Base-by-base conservation (phyloP, 1,140 invertebrate species). In the Asbolus verrucosus region DNA sequence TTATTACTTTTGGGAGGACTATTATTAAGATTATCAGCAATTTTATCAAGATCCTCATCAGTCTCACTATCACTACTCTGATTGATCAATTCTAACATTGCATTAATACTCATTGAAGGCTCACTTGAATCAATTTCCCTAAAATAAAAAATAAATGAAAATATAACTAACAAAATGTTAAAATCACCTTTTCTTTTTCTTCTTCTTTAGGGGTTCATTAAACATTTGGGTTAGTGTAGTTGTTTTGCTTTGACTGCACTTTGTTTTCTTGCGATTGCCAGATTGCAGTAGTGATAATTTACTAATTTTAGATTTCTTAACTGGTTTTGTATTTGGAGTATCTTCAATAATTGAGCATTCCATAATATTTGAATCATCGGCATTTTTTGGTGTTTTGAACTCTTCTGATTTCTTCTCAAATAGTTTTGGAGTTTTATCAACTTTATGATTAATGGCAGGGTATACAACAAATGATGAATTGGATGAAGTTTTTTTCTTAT, bases 11-110 rank as follows among this genome's bases (percentile, higher is more conserved):
- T 46, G 31, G 14, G 60, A 21, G 13, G 19, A 33, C n/a, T n/a
- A n/a, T n/a, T n/a, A n/a, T 61, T 50, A 62, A 21, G 39, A 41
- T 27, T 8, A 54, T 46, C 43, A 13, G 38, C 24, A 36, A 39
- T 65, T 1, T 39, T 27, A 62, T 71, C 70, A 3, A 19, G 6
- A 6, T 27, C 65, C 9, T 30, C 59, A 50, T 63, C 59, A 46
- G 30, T 66, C 8, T 59, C 50, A 31, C 33, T 50, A 3, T 11
- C 9, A 9, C 46, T 19, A 21, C 41, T 46, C 33, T 68, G 16
- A 65, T 72, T 72, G 14, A 72, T 69, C 18, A 54, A 69, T 43
- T 63, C 30, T n/a, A 72, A 19, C 16, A 72, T 46, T 11, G 59
- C 36, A 11, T 39, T 65, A 15, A 72, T 65, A 0, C 30, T 54